Conservation (phyloP, 1,140 invertebrate genomes). For the Odontomachus brunneus region DNA sequence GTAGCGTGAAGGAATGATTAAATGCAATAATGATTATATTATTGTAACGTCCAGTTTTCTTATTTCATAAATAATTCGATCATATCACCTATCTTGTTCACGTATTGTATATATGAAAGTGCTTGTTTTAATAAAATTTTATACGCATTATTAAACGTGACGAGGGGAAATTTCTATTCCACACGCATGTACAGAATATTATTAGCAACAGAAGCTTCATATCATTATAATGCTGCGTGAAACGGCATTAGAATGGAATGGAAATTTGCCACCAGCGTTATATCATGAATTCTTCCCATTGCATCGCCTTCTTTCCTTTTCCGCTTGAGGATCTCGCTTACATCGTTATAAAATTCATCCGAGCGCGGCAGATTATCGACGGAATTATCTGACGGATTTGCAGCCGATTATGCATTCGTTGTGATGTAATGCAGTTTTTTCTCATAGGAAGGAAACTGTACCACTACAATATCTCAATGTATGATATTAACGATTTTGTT, state of each 20-base stretch:
- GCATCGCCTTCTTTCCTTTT: slow-evolving; percentile 41
- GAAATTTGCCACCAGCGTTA: slow-evolving; percentile 80
- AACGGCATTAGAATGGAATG: slow-evolving; percentile 78
- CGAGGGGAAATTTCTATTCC: slow-evolving; percentile 84
- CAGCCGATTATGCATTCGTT: neutral
- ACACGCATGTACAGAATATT: slow-evolving; percentile 69
- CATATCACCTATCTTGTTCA: slow-evolving; percentile 21
- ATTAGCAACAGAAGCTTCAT: neutral
- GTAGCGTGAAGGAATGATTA: neutral
- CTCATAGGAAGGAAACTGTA: neutral
- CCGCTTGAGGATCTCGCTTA: neutral
- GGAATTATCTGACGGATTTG: neutral
- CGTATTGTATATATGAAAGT: slow-evolving; percentile 42
- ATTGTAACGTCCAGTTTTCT: slow-evolving; percentile 18
- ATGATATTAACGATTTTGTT: neutral
- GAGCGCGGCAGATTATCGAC: neutral
- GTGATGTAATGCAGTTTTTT: too few species aligned
- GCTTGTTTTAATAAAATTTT: slow-evolving; percentile 76
- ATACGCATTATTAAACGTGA: slow-evolving; percentile 50
- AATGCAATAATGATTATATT: slow-evolving; percentile 29
- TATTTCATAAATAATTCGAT: slow-evolving; percentile 21
- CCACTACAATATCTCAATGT: neutral
- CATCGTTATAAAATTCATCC: neutral
- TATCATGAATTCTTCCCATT: slow-evolving; percentile 72
- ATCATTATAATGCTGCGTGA: neutral